These are phyloP conservation scores for Xenopus tropicalis DNA, from an alignment of 2,113 vertebrate species.

Conservation along the genomic window DNA sequence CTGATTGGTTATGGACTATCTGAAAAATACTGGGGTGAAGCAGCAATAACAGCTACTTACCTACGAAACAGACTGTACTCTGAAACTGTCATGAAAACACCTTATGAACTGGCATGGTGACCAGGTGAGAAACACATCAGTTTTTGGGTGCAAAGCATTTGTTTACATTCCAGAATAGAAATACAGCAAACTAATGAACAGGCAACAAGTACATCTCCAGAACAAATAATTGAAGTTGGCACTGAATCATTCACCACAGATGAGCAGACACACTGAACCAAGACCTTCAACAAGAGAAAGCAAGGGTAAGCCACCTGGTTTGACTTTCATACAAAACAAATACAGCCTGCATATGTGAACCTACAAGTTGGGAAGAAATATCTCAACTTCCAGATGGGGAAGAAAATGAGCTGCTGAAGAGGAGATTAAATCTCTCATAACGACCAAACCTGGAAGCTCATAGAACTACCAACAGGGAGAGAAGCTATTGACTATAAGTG, in stretches of 20 bases:
- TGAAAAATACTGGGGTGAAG: background rate
- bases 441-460: background rate
- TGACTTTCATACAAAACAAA: background rate
- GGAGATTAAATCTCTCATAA: background rate
- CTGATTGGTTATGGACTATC: background rate
- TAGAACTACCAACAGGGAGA: background rate
- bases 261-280: too few species aligned
- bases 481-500: background rate
- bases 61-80: background rate
- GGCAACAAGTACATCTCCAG: too few species aligned
- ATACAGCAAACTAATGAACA: too few species aligned
- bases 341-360: background rate
- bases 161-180: too few species aligned
- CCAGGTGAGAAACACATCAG: too few species aligned
- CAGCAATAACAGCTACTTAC: background rate
- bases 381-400: background rate
- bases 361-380: too few species aligned
- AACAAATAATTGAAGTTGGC: too few species aligned
- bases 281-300: too few species aligned
- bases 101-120: constrained; percentile 1
- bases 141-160: too few species aligned
- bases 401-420: background rate
- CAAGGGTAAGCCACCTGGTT: too few species aligned
- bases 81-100: background rate
- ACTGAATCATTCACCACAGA: too few species aligned